Percentiles rank a stretch among this genome's conserved stretches.
Conservation (phyloP, 2,797 vertebrate species). For the Pogoniulus pusillus region DNA sequence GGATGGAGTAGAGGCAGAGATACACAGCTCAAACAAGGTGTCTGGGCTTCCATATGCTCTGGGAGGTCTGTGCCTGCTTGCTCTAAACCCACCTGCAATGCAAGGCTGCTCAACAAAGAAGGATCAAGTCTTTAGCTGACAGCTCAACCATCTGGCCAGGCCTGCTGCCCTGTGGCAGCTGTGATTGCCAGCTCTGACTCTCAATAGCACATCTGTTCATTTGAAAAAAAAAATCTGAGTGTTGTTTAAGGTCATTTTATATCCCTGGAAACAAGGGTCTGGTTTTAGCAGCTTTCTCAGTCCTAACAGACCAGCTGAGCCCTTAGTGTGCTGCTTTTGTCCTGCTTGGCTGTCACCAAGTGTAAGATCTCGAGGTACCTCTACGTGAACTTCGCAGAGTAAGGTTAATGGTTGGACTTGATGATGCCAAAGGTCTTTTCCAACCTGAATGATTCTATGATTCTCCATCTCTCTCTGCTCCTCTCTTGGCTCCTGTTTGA, state of each 20-base stretch:
- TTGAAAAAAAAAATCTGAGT: not conserved
- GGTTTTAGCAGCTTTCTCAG: conserved; percentile 8
- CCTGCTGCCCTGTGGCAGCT: conserved; percentile 36
- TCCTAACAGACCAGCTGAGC: not conserved
- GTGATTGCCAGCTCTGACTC: conserved; percentile 33
- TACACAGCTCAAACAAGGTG: not conserved
- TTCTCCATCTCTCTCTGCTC: conserved; percentile 79
- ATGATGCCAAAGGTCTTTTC: too few relatives aligned
- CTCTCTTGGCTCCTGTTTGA: conserved; percentile 81
- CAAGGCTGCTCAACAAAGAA: not conserved
- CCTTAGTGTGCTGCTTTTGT: not conserved
- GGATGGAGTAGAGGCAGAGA: not conserved
- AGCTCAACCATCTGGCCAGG: conserved; percentile 42
- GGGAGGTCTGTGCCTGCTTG: not conserved
- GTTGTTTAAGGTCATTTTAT: conserved; percentile 40
- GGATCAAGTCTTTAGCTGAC: conserved; percentile 14
- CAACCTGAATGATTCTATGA: too few relatives aligned
- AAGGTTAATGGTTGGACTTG: too few relatives aligned
- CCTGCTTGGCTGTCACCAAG: not conserved
- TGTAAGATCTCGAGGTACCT: not conserved
- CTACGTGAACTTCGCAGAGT: not conserved
- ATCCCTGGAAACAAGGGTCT: not conserved
- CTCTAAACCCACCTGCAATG: not conserved
- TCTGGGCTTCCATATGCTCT: not conserved
- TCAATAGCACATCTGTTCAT: conserved; percentile 48